Evolutionary conservation across 2,113 vertebrate genomes (phyloP), one percentile per base, ranked within the genome.

Genomic region (Furnarius figulus): DNA sequence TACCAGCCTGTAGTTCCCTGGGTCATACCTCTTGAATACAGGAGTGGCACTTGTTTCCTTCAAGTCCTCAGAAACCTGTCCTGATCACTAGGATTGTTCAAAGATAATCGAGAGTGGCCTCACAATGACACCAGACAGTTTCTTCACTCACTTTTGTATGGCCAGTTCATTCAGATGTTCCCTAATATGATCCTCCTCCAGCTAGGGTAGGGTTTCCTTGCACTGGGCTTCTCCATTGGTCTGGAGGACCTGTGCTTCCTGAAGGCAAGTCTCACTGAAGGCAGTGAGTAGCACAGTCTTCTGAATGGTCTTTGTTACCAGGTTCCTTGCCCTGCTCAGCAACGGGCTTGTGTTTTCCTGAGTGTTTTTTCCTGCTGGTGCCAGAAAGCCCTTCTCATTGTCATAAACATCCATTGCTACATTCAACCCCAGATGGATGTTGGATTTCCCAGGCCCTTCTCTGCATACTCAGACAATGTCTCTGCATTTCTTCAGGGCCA

Each of bases 341-440:
- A 73, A 19, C 0, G 4, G 39, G 14, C 55, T 87, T 1, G 0
- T n/a, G 14, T 55, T 90, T 68, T 73, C 18, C 31, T 1, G 2
- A 25, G 23, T 70, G 3, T 24, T 56, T 39, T 63, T 28, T 18
- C 35, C 46, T 71, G 30, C 20, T 35, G 16, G 8, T 30, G 6
- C 22, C 23, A 52, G 15, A 83, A 58, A 71, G 15, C 14, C 39
- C 14, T 74, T 85, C 25, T 63, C 37, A 1, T 65, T 77, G 31
- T 67, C 25, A 19, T 55, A 63, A 31, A 79, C 11, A n/a, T 50
- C 42, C 4, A 0, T 46, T 79, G 66, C 8, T 56, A 17, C 8
- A 18, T 75, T 88, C 47, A 86, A 5, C n/a, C 79, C 39, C 52
- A 58, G 6, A 12, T 17, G 19, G 56, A 15, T 17, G 63, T 71